Conservation (phyloP, 2,113 vertebrate species). For the Grallaria varia region DNA sequence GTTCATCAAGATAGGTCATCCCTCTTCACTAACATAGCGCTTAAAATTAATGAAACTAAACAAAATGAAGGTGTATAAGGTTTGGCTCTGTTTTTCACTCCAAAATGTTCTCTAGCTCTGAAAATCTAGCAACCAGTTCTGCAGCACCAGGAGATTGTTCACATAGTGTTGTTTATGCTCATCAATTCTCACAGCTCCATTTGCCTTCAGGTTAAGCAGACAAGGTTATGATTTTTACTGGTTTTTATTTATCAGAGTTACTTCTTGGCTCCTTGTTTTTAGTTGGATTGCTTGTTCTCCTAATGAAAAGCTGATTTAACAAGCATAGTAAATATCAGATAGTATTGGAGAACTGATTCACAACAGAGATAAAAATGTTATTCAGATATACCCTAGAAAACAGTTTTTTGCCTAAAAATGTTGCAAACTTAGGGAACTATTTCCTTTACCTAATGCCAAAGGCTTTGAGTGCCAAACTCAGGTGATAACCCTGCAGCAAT, state of each 20-base stretch:
- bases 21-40: neutral
- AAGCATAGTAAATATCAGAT: neutral
- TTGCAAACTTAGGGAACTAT: neutral
- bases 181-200: neutral
- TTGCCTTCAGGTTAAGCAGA: neutral
- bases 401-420: neutral
- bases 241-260: slow-evolving; percentile 2
- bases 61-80: neutral
- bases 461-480: neutral
- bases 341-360: neutral
- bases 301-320: neutral
- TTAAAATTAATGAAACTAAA: neutral
- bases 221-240: neutral
- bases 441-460: neutral
- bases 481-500: neutral
- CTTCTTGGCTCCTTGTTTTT: neutral
- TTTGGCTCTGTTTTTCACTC: neutral
- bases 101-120: neutral
- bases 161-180: neutral
- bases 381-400: neutral
- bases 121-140: neutral
- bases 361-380: neutral
- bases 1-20: neutral
- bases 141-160: neutral
- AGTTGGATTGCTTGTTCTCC: neutral